Evolutionary conservation across 2,113 vertebrate genomes (phyloP).

Genomic region (Rynchops niger): DNA sequence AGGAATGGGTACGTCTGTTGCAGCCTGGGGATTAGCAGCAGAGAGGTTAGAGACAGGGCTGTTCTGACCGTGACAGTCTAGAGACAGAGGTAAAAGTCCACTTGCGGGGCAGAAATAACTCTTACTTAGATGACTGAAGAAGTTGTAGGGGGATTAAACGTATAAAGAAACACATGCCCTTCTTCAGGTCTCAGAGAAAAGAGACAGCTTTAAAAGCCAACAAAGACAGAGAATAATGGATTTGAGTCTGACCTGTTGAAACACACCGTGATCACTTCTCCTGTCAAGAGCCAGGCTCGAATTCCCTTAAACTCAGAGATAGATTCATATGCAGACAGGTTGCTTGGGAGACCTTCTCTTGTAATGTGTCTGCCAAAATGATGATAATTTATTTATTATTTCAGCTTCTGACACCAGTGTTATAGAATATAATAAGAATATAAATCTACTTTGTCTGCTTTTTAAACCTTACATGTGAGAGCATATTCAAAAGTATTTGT

Average conservation of each 20-base stretch:
- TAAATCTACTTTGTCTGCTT: not conserved
- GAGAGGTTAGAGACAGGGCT: not conserved
- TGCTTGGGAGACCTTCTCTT: not conserved
- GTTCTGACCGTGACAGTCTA: not conserved
- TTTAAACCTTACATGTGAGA: not conserved
- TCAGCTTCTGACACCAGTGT: not conserved
- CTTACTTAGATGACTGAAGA: not conserved
- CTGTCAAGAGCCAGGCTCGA: not conserved
- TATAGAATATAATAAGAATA: not conserved
- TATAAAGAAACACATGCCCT: not conserved
- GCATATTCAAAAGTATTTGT: not conserved
- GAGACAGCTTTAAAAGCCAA: not conserved
- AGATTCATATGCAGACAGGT: not conserved
- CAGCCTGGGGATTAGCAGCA: not conserved
- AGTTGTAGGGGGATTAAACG: not conserved
- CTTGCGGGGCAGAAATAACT: not conserved
- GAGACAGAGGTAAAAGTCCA: not conserved
- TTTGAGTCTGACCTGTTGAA: not conserved
- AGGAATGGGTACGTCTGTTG: not conserved
- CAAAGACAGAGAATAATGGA: not conserved
- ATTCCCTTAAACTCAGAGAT: not conserved
- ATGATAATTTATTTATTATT: not conserved
- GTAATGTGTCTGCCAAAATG: not conserved
- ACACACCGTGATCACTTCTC: rapidly evolving
- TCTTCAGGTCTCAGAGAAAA: not conserved